A percentile compares a stretch with the other conserved stretches of the same genome.
Conservation (phyloP, 2,797 vertebrate species). For the Megalops cyprinoides region DNA sequence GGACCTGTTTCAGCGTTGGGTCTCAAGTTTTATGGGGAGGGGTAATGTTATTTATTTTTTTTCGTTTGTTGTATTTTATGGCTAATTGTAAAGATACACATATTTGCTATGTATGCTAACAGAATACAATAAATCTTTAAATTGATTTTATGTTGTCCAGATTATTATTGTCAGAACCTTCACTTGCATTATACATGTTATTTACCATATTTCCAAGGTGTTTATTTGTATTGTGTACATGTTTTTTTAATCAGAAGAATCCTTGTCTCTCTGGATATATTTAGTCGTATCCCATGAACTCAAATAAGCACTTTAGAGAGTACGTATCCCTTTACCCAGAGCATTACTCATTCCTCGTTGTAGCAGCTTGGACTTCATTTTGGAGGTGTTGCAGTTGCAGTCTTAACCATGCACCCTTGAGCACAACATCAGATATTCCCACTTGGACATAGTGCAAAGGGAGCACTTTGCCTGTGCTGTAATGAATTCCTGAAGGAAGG, state of each 20-base stretch:
- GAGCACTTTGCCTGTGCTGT: conserved; percentile 59
- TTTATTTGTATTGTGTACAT: conserved; percentile 47
- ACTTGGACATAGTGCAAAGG: conserved; percentile 53
- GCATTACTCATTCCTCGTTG: conserved; percentile 20
- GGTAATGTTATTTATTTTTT: conserved; percentile 63
- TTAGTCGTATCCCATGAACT: conserved; percentile 9
- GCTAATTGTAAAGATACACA: conserved; percentile 53
- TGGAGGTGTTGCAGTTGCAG: conserved; percentile 28
- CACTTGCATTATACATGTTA: not conserved
- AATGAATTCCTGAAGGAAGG: conserved; percentile 76
- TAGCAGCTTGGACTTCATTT: conserved; percentile 26
- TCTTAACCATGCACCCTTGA: conserved; percentile 45
- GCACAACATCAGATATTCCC: conserved; percentile 32
- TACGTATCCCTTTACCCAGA: conserved; percentile 41
- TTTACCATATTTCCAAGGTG: conserved; percentile 27
- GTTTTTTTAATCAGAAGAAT: not conserved
- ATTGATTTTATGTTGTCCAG: conserved; percentile 36
- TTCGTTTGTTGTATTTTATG: conserved; percentile 51
- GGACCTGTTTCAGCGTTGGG: conserved; percentile 24
- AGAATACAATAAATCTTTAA: conserved; percentile 64
- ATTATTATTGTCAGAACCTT: not conserved
- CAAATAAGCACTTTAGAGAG: conserved; percentile 1
- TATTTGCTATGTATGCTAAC: conserved; percentile 61
- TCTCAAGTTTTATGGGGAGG: conserved; percentile 39
- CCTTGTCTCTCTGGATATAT: not conserved